Percentiles rank a stretch among this genome's conserved stretches.
phyloP scores from a whole-genome alignment of 2,888 invertebrate genomes.

The Philaethria dido region DNA sequence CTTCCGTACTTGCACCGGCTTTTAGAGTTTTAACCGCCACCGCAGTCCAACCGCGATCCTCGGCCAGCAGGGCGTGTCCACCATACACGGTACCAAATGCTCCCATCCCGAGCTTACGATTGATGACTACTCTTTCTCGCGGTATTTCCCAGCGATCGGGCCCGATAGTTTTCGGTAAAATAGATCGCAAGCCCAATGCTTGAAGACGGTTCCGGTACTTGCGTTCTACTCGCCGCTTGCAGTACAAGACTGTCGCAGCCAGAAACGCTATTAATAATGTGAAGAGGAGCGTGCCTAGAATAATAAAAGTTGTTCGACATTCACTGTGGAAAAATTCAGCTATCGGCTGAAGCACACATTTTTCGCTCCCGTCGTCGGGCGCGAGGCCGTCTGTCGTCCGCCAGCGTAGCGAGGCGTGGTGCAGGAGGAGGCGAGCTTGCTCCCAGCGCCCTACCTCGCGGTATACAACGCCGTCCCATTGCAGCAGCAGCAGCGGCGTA shows the following conservation, averaged over 20 bases:
- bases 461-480: conserved; percentile 81
- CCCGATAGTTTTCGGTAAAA: conserved; percentile 56
- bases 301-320: conserved; percentile 89
- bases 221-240: conserved; percentile 64
- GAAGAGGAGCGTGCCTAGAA: conserved; percentile 55
- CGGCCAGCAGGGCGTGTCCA: conserved; percentile 90
- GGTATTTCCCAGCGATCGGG: conserved; percentile 95
- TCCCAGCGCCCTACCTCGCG: conserved; percentile 88
- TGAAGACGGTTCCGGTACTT: conserved; percentile 63
- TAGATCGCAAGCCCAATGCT: conserved; percentile 65
- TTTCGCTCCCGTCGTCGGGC: conserved; percentile 88
- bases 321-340: conserved; percentile 87
- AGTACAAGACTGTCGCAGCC: conserved; percentile 57
- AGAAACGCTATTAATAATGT: conserved; percentile 56
- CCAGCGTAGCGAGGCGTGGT: conserved; percentile 87
- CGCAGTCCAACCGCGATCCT: conserved; percentile 88
- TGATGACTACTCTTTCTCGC: conserved; percentile 92
- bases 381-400: conserved; percentile 80
- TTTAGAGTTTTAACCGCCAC: conserved; percentile 96
- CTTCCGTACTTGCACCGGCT: conserved; percentile 91
- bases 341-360: conserved; percentile 87
- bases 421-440: conserved; percentile 90
- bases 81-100: conserved; percentile 97
- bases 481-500: conserved; percentile 74
- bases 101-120: conserved; percentile 93